Percentiles rank a stretch among this genome's conserved stretches.
phyloP scores from a whole-genome alignment of 2,888 invertebrate genomes.

The Pseudolycoriella hygida region DNA sequence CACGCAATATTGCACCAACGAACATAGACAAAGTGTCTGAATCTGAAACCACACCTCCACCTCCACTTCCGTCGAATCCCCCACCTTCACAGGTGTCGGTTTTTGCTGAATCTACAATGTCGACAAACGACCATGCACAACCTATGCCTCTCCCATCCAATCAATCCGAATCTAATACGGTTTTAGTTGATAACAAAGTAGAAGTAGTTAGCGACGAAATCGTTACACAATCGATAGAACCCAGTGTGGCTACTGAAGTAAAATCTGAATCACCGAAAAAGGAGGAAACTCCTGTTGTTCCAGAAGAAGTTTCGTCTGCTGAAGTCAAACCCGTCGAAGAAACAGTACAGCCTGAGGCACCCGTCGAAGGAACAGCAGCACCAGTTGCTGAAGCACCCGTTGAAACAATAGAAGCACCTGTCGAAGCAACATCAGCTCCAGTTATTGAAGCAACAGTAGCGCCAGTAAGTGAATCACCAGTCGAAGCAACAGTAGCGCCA shows the following conservation, averaged over 20 bases:
- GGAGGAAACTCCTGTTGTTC: constrained; percentile 8
- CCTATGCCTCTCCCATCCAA: not conserved
- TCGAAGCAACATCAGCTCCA: constrained; percentile 13
- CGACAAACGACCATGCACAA: constrained; percentile 14
- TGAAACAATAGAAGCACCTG: not conserved
- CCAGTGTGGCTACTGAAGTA: constrained; percentile 8
- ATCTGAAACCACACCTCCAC: constrained; percentile 29
- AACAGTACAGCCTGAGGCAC: too few species aligned
- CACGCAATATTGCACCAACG: not conserved
- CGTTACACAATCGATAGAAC: not conserved
- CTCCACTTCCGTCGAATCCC: constrained; percentile 54
- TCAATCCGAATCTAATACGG: constrained; percentile 1
- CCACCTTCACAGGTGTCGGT: constrained; percentile 59
- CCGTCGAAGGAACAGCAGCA: too few species aligned
- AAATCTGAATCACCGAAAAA: constrained; percentile 19
- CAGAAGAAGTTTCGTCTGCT: too few species aligned
- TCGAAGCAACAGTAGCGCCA: not conserved
- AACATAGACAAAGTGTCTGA: not conserved
- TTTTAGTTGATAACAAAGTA: constrained; percentile 2
- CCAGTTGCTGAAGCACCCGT: not conserved
- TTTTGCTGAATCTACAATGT: constrained; percentile 52
- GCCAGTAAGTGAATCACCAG: constrained; percentile 5
- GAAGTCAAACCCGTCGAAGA: too few species aligned
- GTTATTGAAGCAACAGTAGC: constrained; percentile 11
- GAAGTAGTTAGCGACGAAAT: not conserved